These are phyloP conservation scores for Hirundo rustica DNA, from an alignment of 2,797 vertebrate genomes.

Conservation along the genomic window DNA sequence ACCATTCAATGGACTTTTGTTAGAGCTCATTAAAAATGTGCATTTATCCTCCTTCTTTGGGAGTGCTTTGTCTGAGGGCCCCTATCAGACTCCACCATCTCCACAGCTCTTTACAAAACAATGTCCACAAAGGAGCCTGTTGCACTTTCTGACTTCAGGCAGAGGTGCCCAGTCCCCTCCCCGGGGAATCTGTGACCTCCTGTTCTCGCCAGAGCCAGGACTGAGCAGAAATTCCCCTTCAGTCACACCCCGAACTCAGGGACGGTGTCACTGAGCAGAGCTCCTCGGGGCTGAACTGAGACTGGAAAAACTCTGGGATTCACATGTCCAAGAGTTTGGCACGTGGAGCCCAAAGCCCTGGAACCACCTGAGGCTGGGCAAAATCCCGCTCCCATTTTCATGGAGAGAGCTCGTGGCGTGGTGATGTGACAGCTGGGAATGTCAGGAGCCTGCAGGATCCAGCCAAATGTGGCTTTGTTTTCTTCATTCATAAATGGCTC, in stretches of 20 bases:
- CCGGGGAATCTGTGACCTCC: neutral
- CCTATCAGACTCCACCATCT: constrained; percentile 4
- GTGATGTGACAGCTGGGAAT: neutral
- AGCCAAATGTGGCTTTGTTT: neutral
- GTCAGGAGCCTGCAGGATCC: neutral
- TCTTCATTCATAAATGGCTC: neutral
- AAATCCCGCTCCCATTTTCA: neutral
- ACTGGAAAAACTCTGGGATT: neutral
- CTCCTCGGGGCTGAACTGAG: neutral
- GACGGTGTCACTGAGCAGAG: neutral
- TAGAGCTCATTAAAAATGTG: constrained; percentile 2
- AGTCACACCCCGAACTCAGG: neutral
- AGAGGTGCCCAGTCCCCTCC: neutral
- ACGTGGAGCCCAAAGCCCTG: neutral
- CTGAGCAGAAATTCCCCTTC: neutral
- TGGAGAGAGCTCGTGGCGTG: neutral
- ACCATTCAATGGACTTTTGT: constrained; percentile 41
- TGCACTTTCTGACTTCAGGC: neutral
- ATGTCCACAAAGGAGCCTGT: neutral
- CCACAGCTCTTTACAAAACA: neutral
- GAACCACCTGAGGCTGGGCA: neutral
- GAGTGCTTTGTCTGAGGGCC: constrained; percentile 27
- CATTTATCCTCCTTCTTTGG: constrained; percentile 11
- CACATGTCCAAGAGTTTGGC: neutral
- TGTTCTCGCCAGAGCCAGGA: neutral